These are phyloP conservation scores for Colostygia pectinataria DNA, from an alignment of 2,888 invertebrate genomes.

Conservation along the genomic window DNA sequence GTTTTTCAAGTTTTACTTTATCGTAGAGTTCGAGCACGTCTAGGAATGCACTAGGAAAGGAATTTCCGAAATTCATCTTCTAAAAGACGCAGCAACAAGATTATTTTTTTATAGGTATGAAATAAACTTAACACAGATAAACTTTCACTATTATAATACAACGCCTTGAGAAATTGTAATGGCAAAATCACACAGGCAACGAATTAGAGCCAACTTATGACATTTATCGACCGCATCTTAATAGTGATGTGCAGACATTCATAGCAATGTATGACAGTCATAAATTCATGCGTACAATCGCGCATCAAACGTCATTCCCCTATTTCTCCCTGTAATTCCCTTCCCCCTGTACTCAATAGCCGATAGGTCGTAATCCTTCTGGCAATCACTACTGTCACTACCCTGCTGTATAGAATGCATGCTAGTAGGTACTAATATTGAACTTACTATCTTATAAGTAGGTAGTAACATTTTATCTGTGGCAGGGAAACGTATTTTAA, in stretches of 20 bases:
- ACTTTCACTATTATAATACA: background rate
- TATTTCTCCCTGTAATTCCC: constrained; percentile 7
- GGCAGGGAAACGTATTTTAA: too few relatives aligned
- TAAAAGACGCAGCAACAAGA: too few relatives aligned
- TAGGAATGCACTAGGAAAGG: too few relatives aligned
- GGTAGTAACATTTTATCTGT: too few relatives aligned
- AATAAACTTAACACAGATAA: too few relatives aligned
- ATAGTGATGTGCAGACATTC: constrained; percentile 14
- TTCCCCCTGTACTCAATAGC: constrained; percentile 36
- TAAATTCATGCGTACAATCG: constrained; percentile 31
- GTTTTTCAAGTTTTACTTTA: too few relatives aligned
- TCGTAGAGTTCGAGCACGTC: too few relatives aligned
- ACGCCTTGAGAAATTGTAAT: constrained; percentile 1
- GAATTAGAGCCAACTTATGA: constrained; percentile 3
- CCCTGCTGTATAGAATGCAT: constrained; percentile 9
- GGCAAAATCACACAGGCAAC: constrained; percentile 1
- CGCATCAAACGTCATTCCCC: constrained; percentile 37
- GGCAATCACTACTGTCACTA: constrained; percentile 37
- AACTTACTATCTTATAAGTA: too few relatives aligned
- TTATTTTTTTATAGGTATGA: too few relatives aligned
- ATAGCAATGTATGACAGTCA: constrained; percentile 10
- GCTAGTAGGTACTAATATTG: too few relatives aligned
- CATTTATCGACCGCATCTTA: constrained; percentile 4
- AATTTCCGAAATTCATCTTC: too few relatives aligned
- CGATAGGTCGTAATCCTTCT: constrained; percentile 43